phyloP scores from a whole-genome alignment of 1,140 invertebrate species.

The Camponotus pennsylvanicus region DNA sequence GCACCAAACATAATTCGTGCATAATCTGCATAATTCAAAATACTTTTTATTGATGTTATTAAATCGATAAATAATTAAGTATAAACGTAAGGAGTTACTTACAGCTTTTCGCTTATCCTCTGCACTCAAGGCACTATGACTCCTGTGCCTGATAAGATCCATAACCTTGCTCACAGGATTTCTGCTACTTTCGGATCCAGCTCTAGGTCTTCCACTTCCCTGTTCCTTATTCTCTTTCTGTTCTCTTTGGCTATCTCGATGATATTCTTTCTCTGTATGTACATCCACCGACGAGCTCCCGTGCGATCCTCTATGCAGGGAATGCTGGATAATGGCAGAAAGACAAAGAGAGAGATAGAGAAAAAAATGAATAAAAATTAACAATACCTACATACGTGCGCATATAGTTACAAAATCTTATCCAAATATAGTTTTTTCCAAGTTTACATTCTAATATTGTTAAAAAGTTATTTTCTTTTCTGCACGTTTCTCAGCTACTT shows the following conservation, averaged over 20 bases:
- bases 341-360: background rate
- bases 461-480: background rate
- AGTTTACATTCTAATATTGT: background rate
- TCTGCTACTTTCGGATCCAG: slow-evolving; percentile 86
- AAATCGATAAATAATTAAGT: background rate
- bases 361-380: background rate
- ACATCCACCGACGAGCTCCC: slow-evolving; percentile 82
- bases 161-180: slow-evolving; percentile 95
- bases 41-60: background rate
- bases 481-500: slow-evolving; percentile 1
- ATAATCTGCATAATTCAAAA: background rate
- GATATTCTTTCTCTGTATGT: slow-evolving; percentile 79
- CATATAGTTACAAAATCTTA: background rate
- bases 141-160: slow-evolving; percentile 94
- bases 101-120: slow-evolving; percentile 92
- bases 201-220: slow-evolving; percentile 82
- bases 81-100: slow-evolving; percentile 82
- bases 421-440: background rate
- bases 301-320: slow-evolving; percentile 80
- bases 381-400: background rate
- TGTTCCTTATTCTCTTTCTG: slow-evolving; percentile 79
- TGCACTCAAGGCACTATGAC: slow-evolving; percentile 90
- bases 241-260: slow-evolving; percentile 74
- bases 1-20: too few species aligned
- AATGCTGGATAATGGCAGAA: slow-evolving; percentile 75